Conservation (phyloP, 1,140 invertebrate species). For the Drosophila willistoni region DNA sequence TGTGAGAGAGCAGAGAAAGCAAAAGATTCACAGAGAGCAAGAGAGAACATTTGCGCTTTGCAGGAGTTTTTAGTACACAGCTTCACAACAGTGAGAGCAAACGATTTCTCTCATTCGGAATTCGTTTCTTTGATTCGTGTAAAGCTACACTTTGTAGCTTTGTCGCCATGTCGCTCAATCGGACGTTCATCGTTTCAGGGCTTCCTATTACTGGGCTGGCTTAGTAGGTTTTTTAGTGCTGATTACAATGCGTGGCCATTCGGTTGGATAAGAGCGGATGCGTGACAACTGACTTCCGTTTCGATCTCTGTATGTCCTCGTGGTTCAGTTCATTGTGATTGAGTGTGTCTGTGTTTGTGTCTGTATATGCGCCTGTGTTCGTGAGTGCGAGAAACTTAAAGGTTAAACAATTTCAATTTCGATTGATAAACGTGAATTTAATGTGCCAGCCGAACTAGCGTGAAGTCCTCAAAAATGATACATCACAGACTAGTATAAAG, state of each 20-base stretch:
- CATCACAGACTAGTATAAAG: not conserved
- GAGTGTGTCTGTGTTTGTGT: slow-evolving; percentile 14
- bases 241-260: slow-evolving; percentile 78
- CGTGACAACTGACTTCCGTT: not conserved
- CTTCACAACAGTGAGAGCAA: slow-evolving; percentile 18
- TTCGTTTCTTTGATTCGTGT: slow-evolving; percentile 20
- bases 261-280: slow-evolving; percentile 68
- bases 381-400: slow-evolving; percentile 12
- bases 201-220: slow-evolving; percentile 62
- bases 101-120: slow-evolving; percentile 1
- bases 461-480: not conserved
- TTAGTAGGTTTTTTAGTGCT: slow-evolving; percentile 71
- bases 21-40: slow-evolving; percentile 5
- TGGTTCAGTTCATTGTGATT: not conserved
- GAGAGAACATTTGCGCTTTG: not conserved
- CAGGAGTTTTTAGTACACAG: slow-evolving; percentile 60
- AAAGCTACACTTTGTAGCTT: slow-evolving; percentile 45
- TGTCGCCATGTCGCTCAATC: slow-evolving; percentile 32
- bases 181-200: slow-evolving; percentile 26
- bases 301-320: not conserved
- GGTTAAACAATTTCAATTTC: not conserved
- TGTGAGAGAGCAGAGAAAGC: slow-evolving; percentile 3
- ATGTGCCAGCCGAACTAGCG: not conserved
- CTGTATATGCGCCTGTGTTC: slow-evolving; percentile 2
- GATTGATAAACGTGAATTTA: not conserved